Conservation (phyloP, 2,888 invertebrate species). For the Cantharis nigra region DNA sequence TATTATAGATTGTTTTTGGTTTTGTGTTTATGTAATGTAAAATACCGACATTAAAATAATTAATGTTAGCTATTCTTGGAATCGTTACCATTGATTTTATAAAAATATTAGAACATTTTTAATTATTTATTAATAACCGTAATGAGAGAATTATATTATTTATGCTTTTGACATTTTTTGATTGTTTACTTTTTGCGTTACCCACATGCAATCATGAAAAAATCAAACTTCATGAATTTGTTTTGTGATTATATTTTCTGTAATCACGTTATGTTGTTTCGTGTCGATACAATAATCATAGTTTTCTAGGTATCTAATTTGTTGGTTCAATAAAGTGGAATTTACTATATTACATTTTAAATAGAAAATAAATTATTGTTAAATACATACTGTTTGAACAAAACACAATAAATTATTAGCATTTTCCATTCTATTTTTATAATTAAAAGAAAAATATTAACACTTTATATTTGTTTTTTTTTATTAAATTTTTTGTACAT, state of each 20-base stretch:
- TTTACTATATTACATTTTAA: not conserved
- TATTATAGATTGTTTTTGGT: constrained; percentile 22
- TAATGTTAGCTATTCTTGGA: not conserved
- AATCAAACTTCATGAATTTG: constrained; percentile 26
- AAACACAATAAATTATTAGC: not conserved
- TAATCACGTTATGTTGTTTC: constrained; percentile 8
- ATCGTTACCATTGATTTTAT: not conserved
- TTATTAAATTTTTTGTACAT: not conserved
- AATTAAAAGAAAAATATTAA: not conserved
- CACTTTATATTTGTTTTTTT: not conserved
- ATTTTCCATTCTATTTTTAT: not conserved
- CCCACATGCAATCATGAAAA: not conserved
- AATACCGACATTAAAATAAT: not conserved
- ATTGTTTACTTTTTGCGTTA: not conserved
- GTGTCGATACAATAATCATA: constrained; percentile 10
- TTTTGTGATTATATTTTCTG: constrained; percentile 5
- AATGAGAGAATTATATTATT: not conserved
- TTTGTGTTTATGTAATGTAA: constrained; percentile 6
- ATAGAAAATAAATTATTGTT: not conserved
- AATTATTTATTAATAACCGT: not conserved
- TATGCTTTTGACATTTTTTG: not conserved
- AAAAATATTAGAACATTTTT: not conserved
- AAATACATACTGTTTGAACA: not conserved
- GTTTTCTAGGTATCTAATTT: constrained; percentile 5
- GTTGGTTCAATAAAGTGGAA: not conserved